Conservation (phyloP, 2,113 vertebrate species). For the Bothrops jararaca region DNA sequence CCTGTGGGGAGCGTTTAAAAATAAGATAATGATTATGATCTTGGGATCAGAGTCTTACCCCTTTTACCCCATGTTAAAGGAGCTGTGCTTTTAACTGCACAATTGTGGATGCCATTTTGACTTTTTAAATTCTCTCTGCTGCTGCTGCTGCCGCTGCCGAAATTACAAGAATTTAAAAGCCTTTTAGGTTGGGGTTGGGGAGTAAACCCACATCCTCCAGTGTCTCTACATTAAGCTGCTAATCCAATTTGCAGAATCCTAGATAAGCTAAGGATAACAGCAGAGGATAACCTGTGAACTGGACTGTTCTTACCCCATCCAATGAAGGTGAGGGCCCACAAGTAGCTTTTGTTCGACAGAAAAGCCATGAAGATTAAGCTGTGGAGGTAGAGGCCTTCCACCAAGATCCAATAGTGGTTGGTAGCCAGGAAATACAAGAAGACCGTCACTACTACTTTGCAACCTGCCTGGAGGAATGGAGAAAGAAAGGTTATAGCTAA, state of each 20-base stretch:
- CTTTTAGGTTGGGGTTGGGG: background rate
- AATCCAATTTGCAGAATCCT: background rate
- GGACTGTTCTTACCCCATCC: slow-evolving; percentile 81
- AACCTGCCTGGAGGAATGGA: slow-evolving; percentile 75
- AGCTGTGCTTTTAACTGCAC: background rate
- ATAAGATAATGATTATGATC: background rate
- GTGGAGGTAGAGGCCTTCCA: slow-evolving; percentile 89
- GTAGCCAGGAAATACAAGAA: slow-evolving; percentile 92
- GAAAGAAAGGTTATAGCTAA: background rate
- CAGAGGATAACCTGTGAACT: background rate
- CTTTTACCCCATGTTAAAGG: background rate
- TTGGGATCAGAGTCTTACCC: background rate
- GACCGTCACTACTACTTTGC: slow-evolving; percentile 85
- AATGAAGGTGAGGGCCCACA: slow-evolving; percentile 86
- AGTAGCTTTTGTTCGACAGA: slow-evolving; percentile 85
- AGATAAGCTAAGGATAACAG: background rate
- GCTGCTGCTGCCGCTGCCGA: background rate
- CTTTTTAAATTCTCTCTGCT: background rate
- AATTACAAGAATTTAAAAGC: background rate
- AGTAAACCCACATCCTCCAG: background rate
- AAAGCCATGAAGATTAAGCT: slow-evolving; percentile 94
- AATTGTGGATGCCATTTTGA: background rate
- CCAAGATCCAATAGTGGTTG: slow-evolving; percentile 93
- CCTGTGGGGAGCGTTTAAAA: background rate
- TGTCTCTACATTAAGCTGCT: background rate